Conservation (phyloP, 2,888 invertebrate species). For the Trachelus stipa region DNA sequence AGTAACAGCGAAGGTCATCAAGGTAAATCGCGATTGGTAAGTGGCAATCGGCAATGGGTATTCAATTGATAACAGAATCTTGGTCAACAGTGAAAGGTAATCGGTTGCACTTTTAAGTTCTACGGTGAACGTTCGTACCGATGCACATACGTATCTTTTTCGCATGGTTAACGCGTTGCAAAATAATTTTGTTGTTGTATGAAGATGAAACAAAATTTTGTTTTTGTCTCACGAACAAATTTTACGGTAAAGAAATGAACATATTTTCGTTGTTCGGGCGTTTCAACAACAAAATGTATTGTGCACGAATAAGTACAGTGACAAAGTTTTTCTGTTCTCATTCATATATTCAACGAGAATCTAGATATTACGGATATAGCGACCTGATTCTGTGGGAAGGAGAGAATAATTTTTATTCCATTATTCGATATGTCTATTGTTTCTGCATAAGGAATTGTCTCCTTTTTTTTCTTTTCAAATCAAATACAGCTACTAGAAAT, state of each 20-base stretch:
- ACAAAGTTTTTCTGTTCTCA: background rate
- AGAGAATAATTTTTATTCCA: background rate
- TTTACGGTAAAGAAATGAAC: background rate
- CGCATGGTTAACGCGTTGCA: background rate
- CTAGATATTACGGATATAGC: background rate
- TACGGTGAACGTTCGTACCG: background rate
- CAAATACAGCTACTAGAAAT: background rate
- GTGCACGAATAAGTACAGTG: background rate
- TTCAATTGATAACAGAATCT: background rate
- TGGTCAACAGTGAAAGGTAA: background rate
- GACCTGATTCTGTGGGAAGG: background rate
- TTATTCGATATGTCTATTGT: background rate
- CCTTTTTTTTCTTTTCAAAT: background rate
- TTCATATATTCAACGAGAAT: background rate
- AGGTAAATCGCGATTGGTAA: background rate
- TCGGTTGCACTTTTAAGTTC: constrained; percentile 13
- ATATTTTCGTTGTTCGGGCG: too few species aligned
- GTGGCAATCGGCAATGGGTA: background rate
- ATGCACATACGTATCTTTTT: background rate
- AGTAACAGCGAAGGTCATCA: background rate
- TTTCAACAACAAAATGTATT: too few species aligned
- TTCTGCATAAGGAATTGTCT: background rate
- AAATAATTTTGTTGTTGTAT: background rate
- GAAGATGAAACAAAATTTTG: background rate
- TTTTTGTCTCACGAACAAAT: background rate